These are phyloP conservation scores for Orientallactaga bullata DNA, from an alignment of 2,113 vertebrate genomes.

Conservation along the genomic window DNA sequence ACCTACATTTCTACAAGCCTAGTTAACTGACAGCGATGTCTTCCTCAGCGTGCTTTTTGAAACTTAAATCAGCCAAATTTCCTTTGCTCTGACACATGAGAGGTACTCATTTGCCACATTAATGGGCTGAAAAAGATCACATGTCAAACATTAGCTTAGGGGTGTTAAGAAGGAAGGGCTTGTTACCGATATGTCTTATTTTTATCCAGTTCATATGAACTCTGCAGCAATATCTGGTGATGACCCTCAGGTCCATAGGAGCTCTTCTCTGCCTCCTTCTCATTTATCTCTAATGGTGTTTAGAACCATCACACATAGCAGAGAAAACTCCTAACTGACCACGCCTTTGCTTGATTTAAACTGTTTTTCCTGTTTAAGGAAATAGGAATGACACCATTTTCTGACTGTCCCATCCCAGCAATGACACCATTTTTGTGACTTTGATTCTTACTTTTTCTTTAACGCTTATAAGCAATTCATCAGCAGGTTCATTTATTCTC, in stretches of 20 bases:
- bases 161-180: neutral
- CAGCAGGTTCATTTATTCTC: neutral
- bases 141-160: neutral
- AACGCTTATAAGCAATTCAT: neutral
- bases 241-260: neutral
- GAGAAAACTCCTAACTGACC: neutral
- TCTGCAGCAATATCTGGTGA: neutral
- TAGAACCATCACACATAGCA: neutral
- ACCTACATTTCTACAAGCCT: neutral
- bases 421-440: neutral
- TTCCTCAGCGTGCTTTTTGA: neutral
- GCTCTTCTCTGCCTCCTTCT: neutral
- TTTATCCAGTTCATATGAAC: conserved; percentile 25
- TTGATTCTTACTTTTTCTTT: neutral
- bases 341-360: neutral
- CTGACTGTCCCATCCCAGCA: neutral
- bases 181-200: neutral
- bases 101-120: neutral
- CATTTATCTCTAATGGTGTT: neutral
- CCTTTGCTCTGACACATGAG: neutral
- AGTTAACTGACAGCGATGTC: neutral
- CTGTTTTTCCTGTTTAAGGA: neutral
- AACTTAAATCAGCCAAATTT: neutral
- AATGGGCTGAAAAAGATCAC: neutral
- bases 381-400: too few species aligned